These are phyloP conservation scores for Tor tambroides DNA, from an alignment of 2,113 vertebrate species.

Conservation along the genomic window DNA sequence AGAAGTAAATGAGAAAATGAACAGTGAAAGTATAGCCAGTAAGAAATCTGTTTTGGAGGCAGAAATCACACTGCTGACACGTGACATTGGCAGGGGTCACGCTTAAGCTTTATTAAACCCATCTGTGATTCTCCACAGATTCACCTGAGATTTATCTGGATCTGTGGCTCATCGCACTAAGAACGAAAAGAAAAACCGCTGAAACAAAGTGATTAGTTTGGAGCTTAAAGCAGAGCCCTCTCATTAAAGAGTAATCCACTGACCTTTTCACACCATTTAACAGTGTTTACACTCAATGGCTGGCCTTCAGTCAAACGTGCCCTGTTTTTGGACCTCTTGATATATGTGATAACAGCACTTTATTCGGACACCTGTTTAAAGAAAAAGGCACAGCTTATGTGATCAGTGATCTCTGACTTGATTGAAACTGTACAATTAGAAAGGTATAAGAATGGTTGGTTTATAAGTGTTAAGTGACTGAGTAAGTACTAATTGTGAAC, in stretches of 20 bases:
- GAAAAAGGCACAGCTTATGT: too few species aligned
- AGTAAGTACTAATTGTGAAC: background rate
- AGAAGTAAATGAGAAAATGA: too few species aligned
- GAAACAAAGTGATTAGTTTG: slow-evolving; percentile 21
- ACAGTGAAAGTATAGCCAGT: too few species aligned
- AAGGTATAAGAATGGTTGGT: background rate
- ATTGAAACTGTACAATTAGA: background rate
- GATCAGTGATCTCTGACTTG: background rate
- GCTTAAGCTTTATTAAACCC: slow-evolving; percentile 33
- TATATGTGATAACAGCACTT: background rate
- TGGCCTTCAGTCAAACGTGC: background rate
- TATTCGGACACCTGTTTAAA: background rate
- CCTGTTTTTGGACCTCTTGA: slow-evolving; percentile 10
- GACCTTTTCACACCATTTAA: slow-evolving; percentile 41
- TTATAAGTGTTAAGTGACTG: background rate
- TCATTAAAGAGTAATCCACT: slow-evolving; percentile 32
- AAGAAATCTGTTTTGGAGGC: too few species aligned
- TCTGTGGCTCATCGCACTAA: background rate
- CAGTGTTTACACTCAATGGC: background rate
- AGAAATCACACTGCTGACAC: background rate
- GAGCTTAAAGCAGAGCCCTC: slow-evolving; percentile 36
- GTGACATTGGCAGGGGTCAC: slow-evolving; percentile 17
- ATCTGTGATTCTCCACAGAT: slow-evolving; percentile 19
- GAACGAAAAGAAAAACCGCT: background rate
- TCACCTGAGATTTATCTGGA: slow-evolving; percentile 28